Evolutionary conservation across 2,797 vertebrate genomes (phyloP).

Genomic region (Tarsius wallacei): DNA sequence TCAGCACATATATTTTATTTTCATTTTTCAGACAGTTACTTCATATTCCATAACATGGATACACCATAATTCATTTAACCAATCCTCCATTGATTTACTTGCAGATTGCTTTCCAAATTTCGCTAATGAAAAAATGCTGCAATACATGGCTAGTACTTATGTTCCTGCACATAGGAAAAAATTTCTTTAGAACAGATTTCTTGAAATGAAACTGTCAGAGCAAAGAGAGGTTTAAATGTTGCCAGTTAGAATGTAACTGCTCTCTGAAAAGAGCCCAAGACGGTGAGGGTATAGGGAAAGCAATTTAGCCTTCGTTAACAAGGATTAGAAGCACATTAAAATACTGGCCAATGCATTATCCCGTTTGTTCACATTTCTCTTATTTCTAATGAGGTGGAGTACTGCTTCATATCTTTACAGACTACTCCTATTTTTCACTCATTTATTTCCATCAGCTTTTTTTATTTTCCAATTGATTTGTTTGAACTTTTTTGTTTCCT

Average conservation of each 20-base stretch:
- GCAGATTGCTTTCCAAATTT: neutral
- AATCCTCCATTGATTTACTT: neutral
- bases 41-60: neutral
- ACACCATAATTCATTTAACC: neutral
- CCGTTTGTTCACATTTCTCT: neutral
- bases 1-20: neutral
- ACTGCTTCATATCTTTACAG: neutral
- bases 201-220: no score
- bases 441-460: neutral
- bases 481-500: neutral
- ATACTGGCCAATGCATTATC: neutral
- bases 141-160: neutral
- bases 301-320: no score
- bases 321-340: no score
- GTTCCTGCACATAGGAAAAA: neutral
- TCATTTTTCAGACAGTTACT: neutral
- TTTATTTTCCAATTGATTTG: no score
- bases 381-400: neutral
- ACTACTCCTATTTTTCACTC: neutral
- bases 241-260: neutral
- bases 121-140: neutral
- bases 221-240: neutral
- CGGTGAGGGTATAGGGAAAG: no score
- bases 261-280: neutral
- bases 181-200: neutral